phyloP scores from a whole-genome alignment of 2,113 vertebrate genomes.

The Platichthys flesus region DNA sequence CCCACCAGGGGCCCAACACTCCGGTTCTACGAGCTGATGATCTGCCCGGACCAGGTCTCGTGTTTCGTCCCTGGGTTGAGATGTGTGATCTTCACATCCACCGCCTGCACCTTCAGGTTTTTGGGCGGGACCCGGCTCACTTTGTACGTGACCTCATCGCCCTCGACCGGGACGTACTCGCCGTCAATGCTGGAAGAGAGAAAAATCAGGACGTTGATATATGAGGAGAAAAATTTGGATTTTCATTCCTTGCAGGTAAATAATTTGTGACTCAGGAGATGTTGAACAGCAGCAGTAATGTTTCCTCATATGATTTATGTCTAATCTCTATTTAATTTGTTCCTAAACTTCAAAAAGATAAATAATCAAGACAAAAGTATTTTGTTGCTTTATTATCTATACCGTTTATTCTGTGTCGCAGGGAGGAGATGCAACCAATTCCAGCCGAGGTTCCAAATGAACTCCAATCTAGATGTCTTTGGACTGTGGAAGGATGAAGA shows the following conservation, averaged over 20 bases:
- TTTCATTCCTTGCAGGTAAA: not conserved
- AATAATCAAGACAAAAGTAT: too few species aligned
- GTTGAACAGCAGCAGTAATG: too few species aligned
- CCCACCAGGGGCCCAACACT: not conserved
- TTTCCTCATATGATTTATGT: too few species aligned
- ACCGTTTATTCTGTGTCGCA: too few species aligned
- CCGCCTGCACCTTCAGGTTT: constrained; percentile 97
- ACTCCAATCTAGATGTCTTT: too few species aligned
- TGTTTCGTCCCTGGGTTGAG: constrained; percentile 94
- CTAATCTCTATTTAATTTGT: too few species aligned
- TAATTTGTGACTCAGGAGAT: too few species aligned
- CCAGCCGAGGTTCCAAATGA: too few species aligned
- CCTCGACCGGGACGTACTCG: constrained; percentile 95
- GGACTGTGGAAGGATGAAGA: too few species aligned
- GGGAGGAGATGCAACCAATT: too few species aligned
- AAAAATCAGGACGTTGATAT: not conserved
- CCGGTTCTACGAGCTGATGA: constrained; percentile 90
- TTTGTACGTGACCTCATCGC: constrained; percentile 97
- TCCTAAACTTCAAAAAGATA: too few species aligned
- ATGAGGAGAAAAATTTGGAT: not conserved
- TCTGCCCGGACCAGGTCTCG: constrained; percentile 98
- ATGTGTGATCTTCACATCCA: constrained; percentile 97
- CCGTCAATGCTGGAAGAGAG: constrained; percentile 90
- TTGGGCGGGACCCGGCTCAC: constrained; percentile 96
- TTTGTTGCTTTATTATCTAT: too few species aligned